Conservation (phyloP, 1,140 invertebrate genomes). For the Orchesella cincta region DNA sequence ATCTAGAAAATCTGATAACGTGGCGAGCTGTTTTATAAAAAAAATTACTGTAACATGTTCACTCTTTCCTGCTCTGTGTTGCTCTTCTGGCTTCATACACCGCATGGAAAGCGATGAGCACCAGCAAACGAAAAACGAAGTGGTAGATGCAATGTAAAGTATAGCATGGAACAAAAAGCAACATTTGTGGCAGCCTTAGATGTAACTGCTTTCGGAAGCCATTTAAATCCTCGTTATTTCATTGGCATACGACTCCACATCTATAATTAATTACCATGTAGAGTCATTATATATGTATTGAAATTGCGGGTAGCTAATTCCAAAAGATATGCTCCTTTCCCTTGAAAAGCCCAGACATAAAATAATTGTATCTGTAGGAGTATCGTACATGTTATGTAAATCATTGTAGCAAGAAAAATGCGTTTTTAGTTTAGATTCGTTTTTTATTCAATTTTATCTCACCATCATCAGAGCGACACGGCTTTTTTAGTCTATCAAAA, state of each 20-base stretch:
- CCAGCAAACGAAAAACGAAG: too few species aligned
- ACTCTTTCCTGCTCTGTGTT: neutral
- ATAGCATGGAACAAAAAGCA: too few species aligned
- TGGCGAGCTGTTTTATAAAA: conserved; percentile 4
- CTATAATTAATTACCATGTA: neutral
- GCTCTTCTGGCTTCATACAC: neutral
- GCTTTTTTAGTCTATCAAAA: too few species aligned
- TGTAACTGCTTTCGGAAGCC: conserved; percentile 1
- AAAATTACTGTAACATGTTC: conserved; percentile 14
- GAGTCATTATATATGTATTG: too few species aligned
- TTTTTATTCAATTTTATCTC: too few species aligned
- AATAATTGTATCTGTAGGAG: neutral
- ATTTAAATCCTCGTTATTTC: conserved; percentile 2
- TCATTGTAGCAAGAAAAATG: neutral
- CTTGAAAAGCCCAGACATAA: neutral
- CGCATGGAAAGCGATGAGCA: too few species aligned
- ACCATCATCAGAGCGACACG: too few species aligned
- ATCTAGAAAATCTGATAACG: too few species aligned
- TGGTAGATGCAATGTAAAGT: neutral
- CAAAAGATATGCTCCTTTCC: neutral
- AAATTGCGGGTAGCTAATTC: too few species aligned
- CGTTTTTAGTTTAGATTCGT: neutral
- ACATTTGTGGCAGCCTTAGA: neutral
- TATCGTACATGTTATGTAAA: neutral
- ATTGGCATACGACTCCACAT: conserved; percentile 8